A percentile compares a stretch with the other conserved stretches of the same genome.
Evolutionary conservation across 2,113 vertebrate species (phyloP).

Genomic region (Percopsis transmontana): DNA sequence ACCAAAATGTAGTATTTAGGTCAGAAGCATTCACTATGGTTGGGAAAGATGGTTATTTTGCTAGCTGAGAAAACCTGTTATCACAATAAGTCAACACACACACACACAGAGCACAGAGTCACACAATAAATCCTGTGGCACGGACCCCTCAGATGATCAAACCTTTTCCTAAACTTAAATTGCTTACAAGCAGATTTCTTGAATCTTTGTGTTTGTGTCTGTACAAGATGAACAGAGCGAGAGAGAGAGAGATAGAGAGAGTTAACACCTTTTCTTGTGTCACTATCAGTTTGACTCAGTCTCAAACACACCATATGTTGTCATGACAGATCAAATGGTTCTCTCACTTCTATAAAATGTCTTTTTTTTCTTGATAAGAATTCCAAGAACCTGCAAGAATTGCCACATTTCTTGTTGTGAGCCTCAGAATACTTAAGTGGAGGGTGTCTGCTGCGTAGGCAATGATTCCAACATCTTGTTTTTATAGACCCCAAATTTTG

Average conservation of each 20-base stretch:
- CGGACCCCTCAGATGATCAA: too few relatives aligned
- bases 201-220: neutral
- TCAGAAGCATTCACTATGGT: too few relatives aligned
- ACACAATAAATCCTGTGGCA: too few relatives aligned
- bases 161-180: neutral
- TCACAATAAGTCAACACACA: too few relatives aligned
- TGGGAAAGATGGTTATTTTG: too few relatives aligned
- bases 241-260: constrained; percentile 1
- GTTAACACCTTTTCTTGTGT: constrained; percentile 30
- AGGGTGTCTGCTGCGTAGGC: neutral
- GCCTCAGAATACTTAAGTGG: too few relatives aligned
- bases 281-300: constrained; percentile 30
- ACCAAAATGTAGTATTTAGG: too few relatives aligned
- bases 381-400: neutral
- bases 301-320: constrained; percentile 40
- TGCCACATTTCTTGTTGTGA: too few relatives aligned
- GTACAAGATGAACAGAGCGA: neutral
- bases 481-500: neutral
- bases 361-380: constrained; percentile 20
- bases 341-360: constrained; percentile 45
- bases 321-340: constrained; percentile 28
- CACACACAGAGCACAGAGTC: too few relatives aligned
- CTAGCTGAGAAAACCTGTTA: too few relatives aligned
- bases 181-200: neutral
- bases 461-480: neutral